Conservation (phyloP, 1,140 invertebrate species). For the Trachelipus rathkii region DNA sequence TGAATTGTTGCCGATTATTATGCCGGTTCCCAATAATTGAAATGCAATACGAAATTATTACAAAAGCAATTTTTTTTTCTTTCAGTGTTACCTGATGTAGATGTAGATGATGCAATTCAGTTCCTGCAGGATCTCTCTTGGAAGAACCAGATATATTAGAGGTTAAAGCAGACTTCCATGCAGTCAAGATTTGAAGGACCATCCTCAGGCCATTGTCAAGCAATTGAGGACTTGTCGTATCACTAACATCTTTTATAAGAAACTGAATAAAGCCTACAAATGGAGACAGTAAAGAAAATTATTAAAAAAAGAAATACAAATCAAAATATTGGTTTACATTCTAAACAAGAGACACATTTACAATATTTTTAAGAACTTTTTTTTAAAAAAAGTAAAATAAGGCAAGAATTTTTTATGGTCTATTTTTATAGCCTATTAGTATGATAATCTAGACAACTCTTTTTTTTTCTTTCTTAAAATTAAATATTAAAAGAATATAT, state of each 20-base stretch:
- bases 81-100: slow-evolving; percentile 34
- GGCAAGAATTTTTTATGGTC: too few relatives aligned
- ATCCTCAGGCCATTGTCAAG: slow-evolving; percentile 92
- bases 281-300: slow-evolving; percentile 29
- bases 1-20: too few relatives aligned
- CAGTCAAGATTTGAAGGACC: slow-evolving; percentile 83
- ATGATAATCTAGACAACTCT: too few relatives aligned
- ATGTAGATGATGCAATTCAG: slow-evolving; percentile 39
- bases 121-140: slow-evolving; percentile 34
- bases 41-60: not conserved
- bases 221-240: slow-evolving; percentile 71
- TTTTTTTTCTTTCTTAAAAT: too few relatives aligned
- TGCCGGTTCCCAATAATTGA: too few relatives aligned
- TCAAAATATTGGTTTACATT: not conserved
- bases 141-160: slow-evolving; percentile 23
- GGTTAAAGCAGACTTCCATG: slow-evolving; percentile 79
- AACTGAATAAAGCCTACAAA: slow-evolving; percentile 85
- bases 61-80: not conserved
- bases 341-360: not conserved
- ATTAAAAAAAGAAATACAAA: not conserved
- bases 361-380: not conserved
- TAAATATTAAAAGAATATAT: too few relatives aligned
- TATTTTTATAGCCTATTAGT: too few relatives aligned
- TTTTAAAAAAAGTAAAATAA: too few relatives aligned
- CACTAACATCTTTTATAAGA: slow-evolving; percentile 83